Evolutionary conservation across 2,888 invertebrate genomes (phyloP).

Genomic region (Creontiades dilutus): DNA sequence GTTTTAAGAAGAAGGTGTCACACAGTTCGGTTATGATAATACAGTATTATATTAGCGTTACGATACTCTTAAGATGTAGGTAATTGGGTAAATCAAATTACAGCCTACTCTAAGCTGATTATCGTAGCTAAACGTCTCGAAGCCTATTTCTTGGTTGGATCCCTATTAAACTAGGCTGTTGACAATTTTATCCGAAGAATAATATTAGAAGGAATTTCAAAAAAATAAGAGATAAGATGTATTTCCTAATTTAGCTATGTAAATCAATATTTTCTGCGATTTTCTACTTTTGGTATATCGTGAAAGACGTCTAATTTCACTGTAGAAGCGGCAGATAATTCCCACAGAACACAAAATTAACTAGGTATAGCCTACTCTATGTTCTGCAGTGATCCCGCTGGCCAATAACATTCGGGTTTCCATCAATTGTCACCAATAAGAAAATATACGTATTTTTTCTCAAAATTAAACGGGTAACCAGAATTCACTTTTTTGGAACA

Average conservation of each 20-base stretch:
- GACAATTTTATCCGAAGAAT: background rate
- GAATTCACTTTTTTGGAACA: background rate
- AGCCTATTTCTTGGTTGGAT: background rate
- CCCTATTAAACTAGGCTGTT: background rate
- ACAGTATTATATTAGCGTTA: background rate
- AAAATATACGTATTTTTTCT: background rate
- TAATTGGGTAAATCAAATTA: slow-evolving; percentile 2
- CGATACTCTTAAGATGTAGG: slow-evolving; percentile 14
- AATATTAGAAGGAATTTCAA: background rate
- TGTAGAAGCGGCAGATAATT: background rate
- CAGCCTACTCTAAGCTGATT: slow-evolving; percentile 11
- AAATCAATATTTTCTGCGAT: too few species aligned
- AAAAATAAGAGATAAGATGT: background rate
- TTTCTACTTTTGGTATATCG: too few species aligned
- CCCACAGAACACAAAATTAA: background rate
- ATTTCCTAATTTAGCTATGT: too few species aligned
- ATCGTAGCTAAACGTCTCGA: background rate
- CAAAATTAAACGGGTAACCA: background rate
- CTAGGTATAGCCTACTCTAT: too few species aligned
- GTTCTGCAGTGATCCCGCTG: too few species aligned
- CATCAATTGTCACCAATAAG: background rate
- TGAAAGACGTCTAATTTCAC: background rate
- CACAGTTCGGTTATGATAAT: background rate
- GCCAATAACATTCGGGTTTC: background rate
- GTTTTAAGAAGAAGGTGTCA: slow-evolving; percentile 16